A percentile compares a stretch with the other conserved stretches of the same genome.
Evolutionary conservation across 1,140 invertebrate genomes (phyloP).

Genomic region (Liolophura sinensis): DNA sequence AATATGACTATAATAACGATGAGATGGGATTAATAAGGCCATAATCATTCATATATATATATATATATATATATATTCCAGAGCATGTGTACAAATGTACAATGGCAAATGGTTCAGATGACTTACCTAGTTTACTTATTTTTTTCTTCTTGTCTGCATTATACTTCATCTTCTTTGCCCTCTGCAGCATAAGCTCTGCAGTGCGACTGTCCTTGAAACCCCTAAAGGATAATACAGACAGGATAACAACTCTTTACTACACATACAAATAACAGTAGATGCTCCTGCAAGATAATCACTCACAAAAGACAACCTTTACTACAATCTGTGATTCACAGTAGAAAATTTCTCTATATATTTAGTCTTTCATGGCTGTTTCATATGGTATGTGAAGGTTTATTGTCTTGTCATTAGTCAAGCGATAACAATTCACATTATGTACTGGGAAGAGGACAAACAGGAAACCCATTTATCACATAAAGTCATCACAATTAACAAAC

Average conservation of each 20-base stretch:
- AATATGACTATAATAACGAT: too few relatives aligned
- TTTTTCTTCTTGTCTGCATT: slow-evolving; percentile 50
- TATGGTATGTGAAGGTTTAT: too few relatives aligned
- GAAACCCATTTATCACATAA: neutral
- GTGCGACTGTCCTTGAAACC: slow-evolving; percentile 52
- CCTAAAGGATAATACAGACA: slow-evolving; percentile 30
- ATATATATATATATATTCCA: too few relatives aligned
- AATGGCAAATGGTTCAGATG: neutral
- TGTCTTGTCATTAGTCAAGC: too few relatives aligned
- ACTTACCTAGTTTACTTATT: slow-evolving; percentile 49
- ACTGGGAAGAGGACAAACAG: too few relatives aligned
- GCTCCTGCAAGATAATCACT: neutral
- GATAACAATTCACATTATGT: too few relatives aligned
- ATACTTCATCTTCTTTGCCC: slow-evolving; percentile 57
- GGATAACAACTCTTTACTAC: neutral
- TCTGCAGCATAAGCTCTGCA: slow-evolving; percentile 53
- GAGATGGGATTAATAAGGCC: neutral
- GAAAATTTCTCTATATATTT: too few relatives aligned
- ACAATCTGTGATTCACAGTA: neutral
- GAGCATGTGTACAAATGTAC: neutral
- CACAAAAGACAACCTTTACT: neutral
- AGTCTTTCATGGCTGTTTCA: neutral
- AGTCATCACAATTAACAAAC: neutral
- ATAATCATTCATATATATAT: too few relatives aligned
- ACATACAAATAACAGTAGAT: neutral